Evolutionary conservation across 1,140 invertebrate species (phyloP).

Genomic region (Zaprionus ornatus): DNA sequence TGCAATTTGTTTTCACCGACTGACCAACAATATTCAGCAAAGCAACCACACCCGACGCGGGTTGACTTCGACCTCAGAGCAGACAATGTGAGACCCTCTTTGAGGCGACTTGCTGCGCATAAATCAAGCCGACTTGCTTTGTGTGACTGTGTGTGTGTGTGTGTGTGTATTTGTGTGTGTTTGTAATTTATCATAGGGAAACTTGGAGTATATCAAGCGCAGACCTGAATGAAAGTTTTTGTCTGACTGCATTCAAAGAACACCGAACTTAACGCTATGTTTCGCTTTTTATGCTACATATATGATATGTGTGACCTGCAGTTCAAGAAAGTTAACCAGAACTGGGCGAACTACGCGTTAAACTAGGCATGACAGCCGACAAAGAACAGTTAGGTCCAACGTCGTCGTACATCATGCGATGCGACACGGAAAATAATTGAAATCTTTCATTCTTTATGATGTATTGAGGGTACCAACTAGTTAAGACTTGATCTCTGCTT

Average conservation of each 20-base stretch:
- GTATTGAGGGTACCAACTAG: background rate
- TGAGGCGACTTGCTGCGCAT: slow-evolving; percentile 13
- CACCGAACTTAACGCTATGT: background rate
- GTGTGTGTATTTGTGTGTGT: slow-evolving; percentile 1
- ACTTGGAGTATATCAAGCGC: slow-evolving; percentile 32
- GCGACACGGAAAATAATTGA: background rate
- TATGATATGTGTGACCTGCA: slow-evolving; percentile 10
- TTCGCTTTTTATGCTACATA: background rate
- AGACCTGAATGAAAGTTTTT: slow-evolving; percentile 52
- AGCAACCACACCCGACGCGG: background rate
- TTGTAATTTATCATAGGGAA: slow-evolving; percentile 45
- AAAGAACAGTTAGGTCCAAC: slow-evolving; percentile 24
- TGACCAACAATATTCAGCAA: slow-evolving; percentile 8
- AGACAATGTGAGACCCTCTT: slow-evolving; percentile 19
- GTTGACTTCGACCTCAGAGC: slow-evolving; percentile 10
- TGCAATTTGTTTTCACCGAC: slow-evolving; percentile 56
- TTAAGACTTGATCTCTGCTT: too few species aligned
- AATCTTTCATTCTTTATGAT: background rate
- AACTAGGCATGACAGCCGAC: slow-evolving; percentile 41
- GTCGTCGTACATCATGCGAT: slow-evolving; percentile 7
- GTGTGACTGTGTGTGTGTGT: background rate
- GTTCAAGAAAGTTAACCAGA: slow-evolving; percentile 41
- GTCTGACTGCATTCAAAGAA: slow-evolving; percentile 10
- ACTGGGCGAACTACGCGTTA: slow-evolving; percentile 31
- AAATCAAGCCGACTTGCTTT: slow-evolving; percentile 40